Evolutionary conservation across 1,140 invertebrate genomes (phyloP).

Genomic region (Diorhabda elongata): DNA sequence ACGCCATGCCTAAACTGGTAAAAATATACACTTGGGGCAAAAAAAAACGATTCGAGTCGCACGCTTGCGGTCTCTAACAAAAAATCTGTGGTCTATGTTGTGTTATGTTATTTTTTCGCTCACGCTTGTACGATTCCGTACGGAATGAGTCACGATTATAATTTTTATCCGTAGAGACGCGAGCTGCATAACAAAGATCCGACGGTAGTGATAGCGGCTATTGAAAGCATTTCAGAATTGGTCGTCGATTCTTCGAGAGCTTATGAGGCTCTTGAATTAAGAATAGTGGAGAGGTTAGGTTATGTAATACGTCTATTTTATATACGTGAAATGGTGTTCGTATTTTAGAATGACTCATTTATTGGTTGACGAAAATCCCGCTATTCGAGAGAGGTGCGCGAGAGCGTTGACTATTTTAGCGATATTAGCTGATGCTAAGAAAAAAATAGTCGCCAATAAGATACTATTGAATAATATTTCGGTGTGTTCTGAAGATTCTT

Average conservation of each 20-base stretch:
- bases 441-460: constrained; percentile 34
- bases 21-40: neutral
- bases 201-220: constrained; percentile 33
- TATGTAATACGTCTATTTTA: neutral
- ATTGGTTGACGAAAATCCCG: constrained; percentile 27
- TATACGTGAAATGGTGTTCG: neutral
- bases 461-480: constrained; percentile 31
- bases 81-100: neutral
- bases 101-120: neutral
- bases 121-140: neutral
- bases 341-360: constrained; percentile 32
- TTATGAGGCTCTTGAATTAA: constrained; percentile 38
- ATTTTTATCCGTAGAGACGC: constrained; percentile 28
- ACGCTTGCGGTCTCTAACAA: neutral
- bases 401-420: constrained; percentile 33
- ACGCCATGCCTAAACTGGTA: constrained; percentile 43
- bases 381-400: constrained; percentile 35
- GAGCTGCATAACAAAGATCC: constrained; percentile 36
- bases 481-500: constrained; percentile 28
- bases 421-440: constrained; percentile 31
- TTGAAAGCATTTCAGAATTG: constrained; percentile 38
- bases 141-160: neutral
- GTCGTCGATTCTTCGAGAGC: constrained; percentile 40
- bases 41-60: neutral
- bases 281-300: constrained; percentile 35